Percentiles rank a stretch among this genome's conserved stretches.
These are phyloP conservation scores for Oreochromis mossambicus DNA, from an alignment of 2,797 vertebrate genomes.

Conservation along the genomic window DNA sequence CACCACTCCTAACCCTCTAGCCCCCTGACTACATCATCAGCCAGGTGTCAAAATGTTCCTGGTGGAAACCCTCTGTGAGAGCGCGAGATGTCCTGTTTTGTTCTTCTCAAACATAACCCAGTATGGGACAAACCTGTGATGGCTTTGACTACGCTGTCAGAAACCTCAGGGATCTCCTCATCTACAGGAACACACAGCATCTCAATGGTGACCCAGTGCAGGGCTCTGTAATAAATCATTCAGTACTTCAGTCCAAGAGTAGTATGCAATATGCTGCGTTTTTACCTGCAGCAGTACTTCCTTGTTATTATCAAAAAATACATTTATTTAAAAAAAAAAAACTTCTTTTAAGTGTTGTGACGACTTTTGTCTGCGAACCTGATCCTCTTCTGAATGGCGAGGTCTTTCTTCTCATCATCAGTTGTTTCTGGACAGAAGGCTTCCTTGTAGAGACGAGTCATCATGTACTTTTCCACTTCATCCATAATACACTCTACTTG, in stretches of 20 bases:
- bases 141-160: constrained; percentile 95
- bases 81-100: background rate
- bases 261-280: background rate
- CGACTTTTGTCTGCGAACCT: constrained; percentile 67
- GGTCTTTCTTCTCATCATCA: constrained; percentile 97
- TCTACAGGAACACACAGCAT: constrained; percentile 98
- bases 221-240: constrained; percentile 74
- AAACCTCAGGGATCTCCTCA: constrained; percentile 92
- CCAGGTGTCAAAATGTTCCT: background rate
- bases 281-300: background rate
- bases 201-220: constrained; percentile 97
- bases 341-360: background rate
- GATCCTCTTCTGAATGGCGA: constrained; percentile 92
- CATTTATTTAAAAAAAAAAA: background rate
- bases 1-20: background rate
- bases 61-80: background rate
- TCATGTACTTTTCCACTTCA: constrained; percentile 95
- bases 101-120: background rate
- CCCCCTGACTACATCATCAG: background rate
- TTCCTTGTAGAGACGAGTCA: constrained; percentile 95
- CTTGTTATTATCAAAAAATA: background rate
- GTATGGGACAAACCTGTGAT: constrained; percentile 85
- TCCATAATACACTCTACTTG: constrained; percentile 93
- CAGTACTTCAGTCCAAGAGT: background rate
- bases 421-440: constrained; percentile 97